Base-by-base conservation (phyloP, 2,888 invertebrate genomes). In the Drosophila fulvimacula region DNA sequence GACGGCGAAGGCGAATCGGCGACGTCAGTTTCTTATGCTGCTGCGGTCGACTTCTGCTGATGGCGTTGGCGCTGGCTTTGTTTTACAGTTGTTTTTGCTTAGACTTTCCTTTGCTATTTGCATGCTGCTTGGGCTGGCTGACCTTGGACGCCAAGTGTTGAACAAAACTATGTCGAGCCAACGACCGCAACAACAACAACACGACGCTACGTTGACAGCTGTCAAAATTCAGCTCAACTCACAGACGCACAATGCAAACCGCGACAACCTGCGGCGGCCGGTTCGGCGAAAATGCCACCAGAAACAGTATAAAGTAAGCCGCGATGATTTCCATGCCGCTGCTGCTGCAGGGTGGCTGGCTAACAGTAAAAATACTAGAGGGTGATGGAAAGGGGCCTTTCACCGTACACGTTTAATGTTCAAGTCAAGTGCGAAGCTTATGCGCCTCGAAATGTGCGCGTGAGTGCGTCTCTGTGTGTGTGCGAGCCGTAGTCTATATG, bases 401-500 rank as follows among this genome's bases (percentile, higher is more conserved):
- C 7, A 30, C 27, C 66, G 52, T 72, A 73, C 69, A 78, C 84
- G 81, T 88, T 84, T 84, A 83, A 83, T 88, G 88, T 81, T 85
- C 81, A 83, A 81, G 88, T 83, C 83, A 85, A 83, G 88, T 83
- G 86, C 86, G 81, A 73, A 81, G 81, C 81, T 81, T 81, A 76
- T 82, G 76, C 79, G 80, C 75, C 81, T 81, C 79, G 72, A 78
- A 77, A 76, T 72, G 81, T 86, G 82, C 72, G 75, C 74, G 85
- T 76, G 77, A 79, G 76, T 79, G 76, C 74, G 74, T 70, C 53
- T 65, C 46, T 57, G 42, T 42, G 27, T 73, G 44, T 58, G 53
- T 53, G 27, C 46, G 55, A n/a, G n/a, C n/a, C n/a, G 58, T 64
- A 46, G 64, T 60, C 52, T 52, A 27, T 48, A 24, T 78, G 78